Evolutionary conservation across 2,113 vertebrate species (phyloP), one percentile per base, ranked within the genome.

Genomic region (Peucedramus taeniatus): DNA sequence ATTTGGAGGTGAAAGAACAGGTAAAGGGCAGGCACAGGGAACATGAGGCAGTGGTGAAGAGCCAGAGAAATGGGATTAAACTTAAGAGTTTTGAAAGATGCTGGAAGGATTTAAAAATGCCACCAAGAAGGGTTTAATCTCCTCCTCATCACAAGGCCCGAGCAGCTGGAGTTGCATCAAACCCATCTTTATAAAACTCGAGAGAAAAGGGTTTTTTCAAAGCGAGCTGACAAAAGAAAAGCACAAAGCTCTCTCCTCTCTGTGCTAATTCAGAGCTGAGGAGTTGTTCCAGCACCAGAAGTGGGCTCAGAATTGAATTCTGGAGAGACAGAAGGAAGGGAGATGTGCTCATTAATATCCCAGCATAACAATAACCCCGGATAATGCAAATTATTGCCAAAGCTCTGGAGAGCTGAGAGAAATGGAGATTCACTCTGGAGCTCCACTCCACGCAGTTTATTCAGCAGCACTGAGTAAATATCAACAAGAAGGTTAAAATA

Each of bases 401-500:
- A 57, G 83, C 96, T 91, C 95, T 44, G 9, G 96, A 96, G 96
- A 92, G 81, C 91, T 30, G 63, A 79, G 10, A 60, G 86, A 87
- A 74, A 94, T 60, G 89, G 64, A 95, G 96, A 93, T 93, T 59
- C 72, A 39, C 75, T 83, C 93, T 80, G 61, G 80, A 83, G 87
- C 91, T 89, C 57, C 70, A 69, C 86, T 96, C 82, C 83, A 70
- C 39, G 13, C 61, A 79, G 83, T 96, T 87, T 88, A 89, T 92
- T 83, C 94, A 91, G 94, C 59, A 82, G 89, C 87, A 51, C 71
- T 83, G 86, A 88, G 95, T 94, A 97, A 97, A 96, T 92, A 97
- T 47, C 91, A 96, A 96, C 72, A 96, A 89, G 93, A 82, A 97
- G 95, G 91, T 95, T 95, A 79, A 96, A 97, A 94, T 91, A 97